Evolutionary conservation across 2,888 invertebrate species (phyloP).

Genomic region (Campaea margaritaria): DNA sequence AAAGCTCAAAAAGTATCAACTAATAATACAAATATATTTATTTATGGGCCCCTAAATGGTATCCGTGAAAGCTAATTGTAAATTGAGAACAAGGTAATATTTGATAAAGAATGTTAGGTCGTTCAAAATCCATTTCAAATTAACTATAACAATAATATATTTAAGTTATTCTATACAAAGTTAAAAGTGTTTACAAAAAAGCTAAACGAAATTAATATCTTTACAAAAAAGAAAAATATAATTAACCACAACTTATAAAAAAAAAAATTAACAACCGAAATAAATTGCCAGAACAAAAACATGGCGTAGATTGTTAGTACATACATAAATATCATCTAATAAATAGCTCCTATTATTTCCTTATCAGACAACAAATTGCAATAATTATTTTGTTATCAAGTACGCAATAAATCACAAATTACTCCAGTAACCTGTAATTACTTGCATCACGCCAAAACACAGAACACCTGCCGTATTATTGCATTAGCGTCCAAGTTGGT

Average conservation of each 20-base stretch:
- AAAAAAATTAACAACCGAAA: background rate
- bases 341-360: background rate
- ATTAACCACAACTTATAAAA: background rate
- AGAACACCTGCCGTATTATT: constrained; percentile 19
- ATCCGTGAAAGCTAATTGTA: too few species aligned
- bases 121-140: too few species aligned
- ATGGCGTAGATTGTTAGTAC: background rate
- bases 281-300: background rate
- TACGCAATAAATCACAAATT: constrained; percentile 29
- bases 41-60: too few species aligned
- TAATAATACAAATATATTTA: too few species aligned
- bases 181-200: too few species aligned
- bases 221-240: too few species aligned
- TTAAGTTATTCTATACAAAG: too few species aligned
- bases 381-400: constrained; percentile 19
- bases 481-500: constrained; percentile 34
- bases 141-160: too few species aligned
- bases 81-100: too few species aligned
- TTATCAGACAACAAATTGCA: constrained; percentile 12
- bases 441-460: constrained; percentile 20
- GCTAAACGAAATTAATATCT: too few species aligned
- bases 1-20: too few species aligned
- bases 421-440: constrained; percentile 28
- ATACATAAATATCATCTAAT: background rate
- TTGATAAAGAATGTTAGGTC: too few species aligned